Conservation (phyloP, 2,888 invertebrate genomes). For the Drosophila colorata region DNA sequence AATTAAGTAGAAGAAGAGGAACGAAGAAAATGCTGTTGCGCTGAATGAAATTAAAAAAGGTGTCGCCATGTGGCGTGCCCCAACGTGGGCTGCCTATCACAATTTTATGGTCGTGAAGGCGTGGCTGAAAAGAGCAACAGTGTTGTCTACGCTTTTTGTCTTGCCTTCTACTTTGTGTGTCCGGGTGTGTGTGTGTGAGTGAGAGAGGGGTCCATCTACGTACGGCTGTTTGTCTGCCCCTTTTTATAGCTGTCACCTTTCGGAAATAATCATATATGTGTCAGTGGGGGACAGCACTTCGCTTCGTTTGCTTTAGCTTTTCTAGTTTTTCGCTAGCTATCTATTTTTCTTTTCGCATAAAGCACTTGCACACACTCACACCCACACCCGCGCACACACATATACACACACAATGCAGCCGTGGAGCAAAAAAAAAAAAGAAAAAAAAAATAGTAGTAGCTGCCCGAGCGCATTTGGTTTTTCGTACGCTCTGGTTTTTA, state of each 20-base stretch:
- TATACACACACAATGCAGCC: constrained; percentile 44
- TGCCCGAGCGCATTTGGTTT: constrained; percentile 77
- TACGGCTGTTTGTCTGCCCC: constrained; percentile 52
- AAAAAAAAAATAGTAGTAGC: constrained; percentile 68
- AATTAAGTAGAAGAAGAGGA: constrained; percentile 16
- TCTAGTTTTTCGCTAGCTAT: constrained; percentile 76
- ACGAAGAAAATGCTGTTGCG: constrained; percentile 16
- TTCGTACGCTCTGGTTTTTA: constrained; percentile 84
- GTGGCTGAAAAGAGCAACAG: constrained; percentile 73
- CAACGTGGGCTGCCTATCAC: constrained; percentile 24
- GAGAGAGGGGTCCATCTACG: constrained; percentile 3
- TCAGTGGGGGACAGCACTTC: constrained; percentile 75
- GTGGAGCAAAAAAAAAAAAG: constrained; percentile 35
- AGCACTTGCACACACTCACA: constrained; percentile 59
- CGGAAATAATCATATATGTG: constrained; percentile 81
- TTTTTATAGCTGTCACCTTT: constrained; percentile 81
- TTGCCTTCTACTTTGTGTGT: constrained; percentile 60
- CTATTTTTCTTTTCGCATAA: constrained; percentile 78
- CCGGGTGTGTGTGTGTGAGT: constrained; percentile 2
- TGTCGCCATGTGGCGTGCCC: constrained; percentile 57
- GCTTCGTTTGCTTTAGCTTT: constrained; percentile 78
- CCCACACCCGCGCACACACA: constrained; percentile 11
- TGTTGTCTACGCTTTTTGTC: constrained; percentile 65
- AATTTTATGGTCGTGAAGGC: constrained; percentile 49
- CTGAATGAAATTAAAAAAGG: constrained; percentile 71